Base-by-base conservation (phyloP, 2,113 vertebrate species). In the Tricholaema leucomelas region DNA sequence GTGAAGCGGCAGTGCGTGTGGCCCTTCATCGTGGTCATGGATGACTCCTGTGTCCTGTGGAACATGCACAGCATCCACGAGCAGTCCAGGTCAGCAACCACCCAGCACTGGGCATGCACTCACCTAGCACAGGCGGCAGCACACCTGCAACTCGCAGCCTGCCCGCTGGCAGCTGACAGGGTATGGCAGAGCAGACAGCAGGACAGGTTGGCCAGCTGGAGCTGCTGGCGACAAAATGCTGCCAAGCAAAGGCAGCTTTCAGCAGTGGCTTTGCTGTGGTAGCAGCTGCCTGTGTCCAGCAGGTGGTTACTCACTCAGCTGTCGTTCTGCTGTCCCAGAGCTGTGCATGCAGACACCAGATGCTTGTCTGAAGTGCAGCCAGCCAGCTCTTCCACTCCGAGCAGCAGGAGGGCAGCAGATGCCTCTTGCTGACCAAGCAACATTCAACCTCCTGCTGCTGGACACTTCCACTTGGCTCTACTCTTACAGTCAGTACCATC, bases 21-120 rank as follows among this genome's bases (percentile, higher is more conserved):
- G 99, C 99, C 99, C 2, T 99, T 99, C 95, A 98, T 99, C 1
- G 98, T 99, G 59, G 98, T 99, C 96, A 99, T 99, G 99, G 99
- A 99, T 0, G 99, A 99, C 96, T 98, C 99, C 4, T 99, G 99
- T 1, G 99, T 99, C 77, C 93, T 99, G 76, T 99, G 99, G 99
- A 99, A 99, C 93, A 93, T 97, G 91, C 98, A 98, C 77, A 97
- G 97, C 5, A 28, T 90, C 76, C 97, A 97, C 5, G 98, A 99
- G 55, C 96, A 97, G 65, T 97, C 92, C 67, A 98, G 98, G 98
- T 99, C 95, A 72, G 76, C 54, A n/a, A 44, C 71, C 30, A 20
- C 48, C 16, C 30, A 3, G 28, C 0, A 0, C 65, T 33, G 76
- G 36, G 69, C 55, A n/a, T 48, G 72, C 40, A 4, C 31, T 55